Evolutionary conservation across 1,140 invertebrate species (phyloP), one percentile per base, ranked within the genome.

Genomic region (Magallana ariakensis): DNA sequence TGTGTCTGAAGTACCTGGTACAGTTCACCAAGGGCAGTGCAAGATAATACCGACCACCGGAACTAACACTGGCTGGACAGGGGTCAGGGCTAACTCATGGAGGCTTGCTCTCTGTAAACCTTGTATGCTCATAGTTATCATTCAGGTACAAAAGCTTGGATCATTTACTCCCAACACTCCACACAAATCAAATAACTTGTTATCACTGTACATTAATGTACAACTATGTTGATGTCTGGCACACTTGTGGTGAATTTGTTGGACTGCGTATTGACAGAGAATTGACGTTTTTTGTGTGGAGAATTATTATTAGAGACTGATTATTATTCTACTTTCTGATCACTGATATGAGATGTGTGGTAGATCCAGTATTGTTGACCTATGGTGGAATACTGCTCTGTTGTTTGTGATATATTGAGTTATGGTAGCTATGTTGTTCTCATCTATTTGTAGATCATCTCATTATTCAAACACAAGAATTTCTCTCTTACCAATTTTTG

Each of bases 1-100:
- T 95, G 13, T 92, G 92, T 84, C 84, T 95, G 16, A 90, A 94
- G 7, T 95, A 95, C 87, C 88, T 95, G 80, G 90, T 95, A 53
- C 89, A 94, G 87, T 94, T 93, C 85, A 88, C 83, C 15, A 57
- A 53, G 57, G 75, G 58, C 57, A 84, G 15, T 22, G 13, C 88
- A 1, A 86, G 82, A 46, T 53, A 81, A 57, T 57, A 80, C 83
- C 80, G 8, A 82, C 7, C 22, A 9, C 22, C 66, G 8, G 7
- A 13, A 46, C 33, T 46, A 46, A 75, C 7, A 1, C 8, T 46
- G 33, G 33, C 33, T 46, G 33, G 33, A 46, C 33, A 46, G 33
- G 33, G 33, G 33, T 46, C 33, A 46, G 33, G 33, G 33, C 33
- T 46, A 46, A 46, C 33, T 46, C 33, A 46, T 46, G 33, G 33